A percentile compares a stretch with the other conserved stretches of the same genome.
phyloP scores from a whole-genome alignment of 2,113 vertebrate genomes.

The Myrmecobius fasciatus region DNA sequence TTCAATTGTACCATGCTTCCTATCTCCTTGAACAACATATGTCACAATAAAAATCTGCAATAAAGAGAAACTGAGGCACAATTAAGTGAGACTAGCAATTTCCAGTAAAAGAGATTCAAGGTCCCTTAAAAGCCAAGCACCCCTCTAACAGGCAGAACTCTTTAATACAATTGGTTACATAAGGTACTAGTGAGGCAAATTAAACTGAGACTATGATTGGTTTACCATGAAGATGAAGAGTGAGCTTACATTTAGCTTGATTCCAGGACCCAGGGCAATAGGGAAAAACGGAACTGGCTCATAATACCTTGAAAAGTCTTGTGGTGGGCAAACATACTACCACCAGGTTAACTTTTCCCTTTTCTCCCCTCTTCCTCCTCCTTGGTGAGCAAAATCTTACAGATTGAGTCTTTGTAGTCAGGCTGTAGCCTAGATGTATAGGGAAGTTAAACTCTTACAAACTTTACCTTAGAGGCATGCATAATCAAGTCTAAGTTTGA shows the following conservation, averaged over 20 bases:
- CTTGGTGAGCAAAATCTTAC: background rate
- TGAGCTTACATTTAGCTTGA: background rate
- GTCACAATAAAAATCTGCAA: background rate
- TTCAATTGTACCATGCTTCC: background rate
- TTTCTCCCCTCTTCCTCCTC: background rate
- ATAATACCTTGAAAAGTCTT: background rate
- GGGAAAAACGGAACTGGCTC: background rate
- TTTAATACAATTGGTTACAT: background rate
- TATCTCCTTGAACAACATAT: background rate
- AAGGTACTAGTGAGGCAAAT: background rate
- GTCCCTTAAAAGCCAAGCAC: background rate
- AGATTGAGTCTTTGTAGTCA: background rate
- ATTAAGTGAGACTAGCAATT: background rate
- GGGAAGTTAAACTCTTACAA: background rate
- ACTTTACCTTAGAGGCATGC: background rate
- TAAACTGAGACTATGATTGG: background rate
- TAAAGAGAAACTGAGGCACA: background rate
- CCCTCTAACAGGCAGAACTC: background rate
- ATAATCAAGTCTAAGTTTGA: background rate
- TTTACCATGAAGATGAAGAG: background rate
- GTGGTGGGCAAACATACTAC: background rate
- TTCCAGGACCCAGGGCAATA: background rate
- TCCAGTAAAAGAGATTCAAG: background rate
- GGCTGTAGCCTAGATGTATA: background rate
- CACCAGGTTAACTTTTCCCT: background rate